A percentile compares a stretch with the other conserved stretches of the same genome.
These are phyloP conservation scores for Scylla paramamosain DNA, from an alignment of 1,140 invertebrate genomes.

Conservation along the genomic window DNA sequence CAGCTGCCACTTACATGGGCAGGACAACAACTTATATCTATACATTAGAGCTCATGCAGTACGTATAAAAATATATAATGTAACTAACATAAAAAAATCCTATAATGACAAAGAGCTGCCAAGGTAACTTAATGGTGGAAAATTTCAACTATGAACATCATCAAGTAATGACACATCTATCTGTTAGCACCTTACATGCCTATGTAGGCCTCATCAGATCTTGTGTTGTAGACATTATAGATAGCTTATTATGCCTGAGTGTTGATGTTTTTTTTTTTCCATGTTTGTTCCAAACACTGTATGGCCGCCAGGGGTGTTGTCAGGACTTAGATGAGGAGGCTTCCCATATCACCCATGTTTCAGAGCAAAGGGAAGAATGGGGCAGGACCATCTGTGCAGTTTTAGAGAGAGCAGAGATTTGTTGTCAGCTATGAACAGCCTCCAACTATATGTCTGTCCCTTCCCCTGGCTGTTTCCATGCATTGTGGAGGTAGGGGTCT, in stretches of 20 bases:
- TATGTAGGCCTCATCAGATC: background rate
- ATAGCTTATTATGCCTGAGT: background rate
- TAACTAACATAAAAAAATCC: background rate
- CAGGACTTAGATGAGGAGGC: no score
- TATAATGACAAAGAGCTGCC: constrained; percentile 9
- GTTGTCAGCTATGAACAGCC: no score
- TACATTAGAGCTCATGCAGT: background rate
- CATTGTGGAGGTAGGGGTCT: background rate
- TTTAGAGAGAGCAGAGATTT: background rate
- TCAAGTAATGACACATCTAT: background rate
- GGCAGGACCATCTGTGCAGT: background rate
- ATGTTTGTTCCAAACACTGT: background rate
- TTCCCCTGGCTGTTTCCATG: background rate
- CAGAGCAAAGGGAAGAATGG: no score
- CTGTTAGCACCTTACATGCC: background rate
- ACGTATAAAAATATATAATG: constrained; percentile 4
- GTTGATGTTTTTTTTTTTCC: background rate
- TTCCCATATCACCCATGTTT: no score
- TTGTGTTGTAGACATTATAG: background rate
- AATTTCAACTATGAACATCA: background rate
- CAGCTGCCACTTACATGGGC: background rate
- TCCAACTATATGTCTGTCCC: no score
- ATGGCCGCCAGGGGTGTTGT: background rate
- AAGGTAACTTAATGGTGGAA: background rate
- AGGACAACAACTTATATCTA: background rate